phyloP scores from a whole-genome alignment of 2,888 invertebrate species.

The Bellardia bayeri region DNA sequence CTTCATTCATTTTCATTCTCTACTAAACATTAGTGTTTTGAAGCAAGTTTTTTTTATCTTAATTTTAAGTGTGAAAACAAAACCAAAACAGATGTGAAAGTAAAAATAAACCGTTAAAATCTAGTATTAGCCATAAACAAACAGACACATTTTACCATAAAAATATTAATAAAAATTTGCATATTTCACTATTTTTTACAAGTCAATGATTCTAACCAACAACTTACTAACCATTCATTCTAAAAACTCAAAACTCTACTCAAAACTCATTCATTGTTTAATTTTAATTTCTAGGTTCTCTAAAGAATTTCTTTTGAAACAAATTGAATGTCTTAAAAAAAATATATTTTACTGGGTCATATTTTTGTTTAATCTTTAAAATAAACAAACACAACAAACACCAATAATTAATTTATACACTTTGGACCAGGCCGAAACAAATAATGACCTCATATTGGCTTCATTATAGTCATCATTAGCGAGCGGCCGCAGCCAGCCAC shows the following conservation, averaged over 20 bases:
- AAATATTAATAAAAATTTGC: constrained; percentile 23
- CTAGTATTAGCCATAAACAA: not conserved
- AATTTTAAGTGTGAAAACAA: not conserved
- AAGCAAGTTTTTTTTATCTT: not conserved
- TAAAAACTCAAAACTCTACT: not conserved
- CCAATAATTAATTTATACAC: constrained; percentile 20
- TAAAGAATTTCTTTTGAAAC: constrained; percentile 13
- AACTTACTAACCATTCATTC: constrained; percentile 27
- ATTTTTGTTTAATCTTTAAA: not conserved
- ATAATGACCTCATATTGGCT: constrained; percentile 43
- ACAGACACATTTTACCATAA: not conserved
- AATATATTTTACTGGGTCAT: constrained; percentile 55
- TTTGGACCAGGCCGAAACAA: constrained; percentile 24
- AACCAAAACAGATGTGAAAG: constrained; percentile 37
- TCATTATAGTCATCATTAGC: constrained; percentile 25
- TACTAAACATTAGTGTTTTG: too few relatives aligned
- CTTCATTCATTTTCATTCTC: too few relatives aligned
- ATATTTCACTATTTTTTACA: not conserved
- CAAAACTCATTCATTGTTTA: constrained; percentile 54
- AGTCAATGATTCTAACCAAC: not conserved
- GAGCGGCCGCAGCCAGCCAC: too few relatives aligned
- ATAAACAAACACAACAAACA: not conserved
- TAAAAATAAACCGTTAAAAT: constrained; percentile 42
- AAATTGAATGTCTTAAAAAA: constrained; percentile 10
- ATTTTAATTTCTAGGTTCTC: constrained; percentile 39